Evolutionary conservation across 2,113 vertebrate genomes (phyloP), one percentile per base, ranked within the genome.

Genomic region (Pachypanchax playfairii): DNA sequence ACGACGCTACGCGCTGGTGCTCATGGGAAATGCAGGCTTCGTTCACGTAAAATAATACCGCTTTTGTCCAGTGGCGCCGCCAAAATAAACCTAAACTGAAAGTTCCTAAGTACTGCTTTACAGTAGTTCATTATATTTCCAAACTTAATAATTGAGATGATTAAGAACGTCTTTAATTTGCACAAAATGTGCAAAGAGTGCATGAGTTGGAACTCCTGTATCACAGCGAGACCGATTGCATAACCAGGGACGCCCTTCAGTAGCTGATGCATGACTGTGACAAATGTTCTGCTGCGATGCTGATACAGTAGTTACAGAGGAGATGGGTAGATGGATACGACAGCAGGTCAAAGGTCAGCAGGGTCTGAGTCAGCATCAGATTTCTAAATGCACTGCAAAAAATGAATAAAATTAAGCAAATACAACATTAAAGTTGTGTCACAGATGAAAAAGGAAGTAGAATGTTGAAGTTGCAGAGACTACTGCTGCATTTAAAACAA

Each of bases 171-270:
- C 17, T 48, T 8, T 9, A 31, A 41, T 73, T 58, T 49, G 31
- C 65, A 64, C n/a, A 24, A 66, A 35, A 52, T 5, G 1, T 33
- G 29, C 41, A 44, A n/a, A n/a, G n/a, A n/a, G n/a, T 39, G 35
- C 25, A 13, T 24, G 6, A 13, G 38, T 56, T 59, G 25, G 7
- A 3, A 70, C 66, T 46, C 20, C 58, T 6, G n/a, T 55, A 35
- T 65, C 43, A 57, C 25, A 41, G 65, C 73, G 42, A 73, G 60
- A 79, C 42, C 13, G 15, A 53, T 80, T 85, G 53, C 74, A 25
- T 84, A 80, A 86, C 26, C 47, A 31, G 28, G 35, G 70, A 75
- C 73, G 72, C 61, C 79, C 79, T 63, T 77, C 70, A 53, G 83
- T 55, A 36, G 53, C 68, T 58, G 70, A 69, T 44, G 56, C 77